Evolutionary conservation across 2,888 invertebrate species (phyloP), one percentile per base, ranked within the genome.

Genomic region (Drosophila buzzatii): DNA sequence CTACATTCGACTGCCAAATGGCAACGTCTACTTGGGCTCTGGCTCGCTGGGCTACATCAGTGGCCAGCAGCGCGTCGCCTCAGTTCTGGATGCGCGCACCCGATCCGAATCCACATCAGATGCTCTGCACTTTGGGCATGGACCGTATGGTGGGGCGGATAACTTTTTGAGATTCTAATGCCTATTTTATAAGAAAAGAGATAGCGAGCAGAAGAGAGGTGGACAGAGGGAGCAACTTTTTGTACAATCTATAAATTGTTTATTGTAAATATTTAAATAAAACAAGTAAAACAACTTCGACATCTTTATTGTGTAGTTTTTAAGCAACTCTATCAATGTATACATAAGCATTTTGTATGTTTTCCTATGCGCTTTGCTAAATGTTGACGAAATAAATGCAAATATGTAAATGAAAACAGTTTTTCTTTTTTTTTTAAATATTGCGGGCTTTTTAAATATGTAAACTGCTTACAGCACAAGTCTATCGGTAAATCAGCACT

Each of bases 31-130:
- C 44, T 70, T 93, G 47, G 93, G 93, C 14, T 93, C 93, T 2
- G 93, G 93, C 3, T 93, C 93, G 1, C 68, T 93, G 56, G 93
- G 93, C 27, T 93, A 93, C 62, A 90, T 92, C 6, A 93, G 92
- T 68, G 90, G 88, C 4, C 89, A 92, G 60, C 91, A 93, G 70
- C 89, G 90, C 7, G 79, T 75, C 5, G 87, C 89, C 23, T 90
- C 89, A 3, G 75, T 92, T 1, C 68, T 80, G 60, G 89, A 92
- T 41, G 91, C 92, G 7, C 91, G 92, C 59, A 91, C 91, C 14
- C 92, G 92, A 1, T 85, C 91, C 4, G 92, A 90, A 9, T 72
- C 85, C n/a, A 78, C 77, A 27, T 89, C 91, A 10, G 92, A 91
- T 79, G 85, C 92, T 5, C 64, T 92, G 57, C 92, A 92, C 71